phyloP scores from a whole-genome alignment of 2,113 vertebrate genomes.

The Ictalurus furcatus region DNA sequence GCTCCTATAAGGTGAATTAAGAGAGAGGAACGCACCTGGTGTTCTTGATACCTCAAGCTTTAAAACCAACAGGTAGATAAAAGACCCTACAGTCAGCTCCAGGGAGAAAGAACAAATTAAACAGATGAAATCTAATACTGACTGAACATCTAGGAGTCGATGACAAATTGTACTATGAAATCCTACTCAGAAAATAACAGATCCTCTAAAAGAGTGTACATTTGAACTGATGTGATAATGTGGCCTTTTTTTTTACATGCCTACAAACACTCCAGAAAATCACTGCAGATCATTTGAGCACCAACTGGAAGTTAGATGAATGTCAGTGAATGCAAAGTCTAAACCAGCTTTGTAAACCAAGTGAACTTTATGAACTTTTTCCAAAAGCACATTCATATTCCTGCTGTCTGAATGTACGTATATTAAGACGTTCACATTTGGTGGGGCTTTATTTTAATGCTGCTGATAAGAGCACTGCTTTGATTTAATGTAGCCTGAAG shows the following conservation, averaged over 20 bases:
- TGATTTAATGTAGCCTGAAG: neutral
- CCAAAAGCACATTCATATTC: neutral
- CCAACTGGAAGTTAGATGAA: neutral
- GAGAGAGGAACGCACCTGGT: neutral
- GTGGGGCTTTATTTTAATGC: neutral
- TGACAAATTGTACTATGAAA: neutral
- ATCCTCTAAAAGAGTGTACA: neutral
- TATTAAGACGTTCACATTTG: neutral
- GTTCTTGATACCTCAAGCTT: neutral
- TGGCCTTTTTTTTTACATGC: neutral
- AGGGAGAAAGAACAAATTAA: neutral
- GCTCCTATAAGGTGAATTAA: slow-evolving; percentile 7
- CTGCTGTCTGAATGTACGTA: neutral
- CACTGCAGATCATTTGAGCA: neutral
- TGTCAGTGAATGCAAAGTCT: neutral
- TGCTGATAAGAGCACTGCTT: neutral
- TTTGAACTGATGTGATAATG: neutral
- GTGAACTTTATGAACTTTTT: neutral
- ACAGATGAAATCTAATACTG: neutral
- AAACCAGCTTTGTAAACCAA: neutral
- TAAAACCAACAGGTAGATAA: neutral
- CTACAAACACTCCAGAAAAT: neutral
- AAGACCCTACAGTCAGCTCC: neutral
- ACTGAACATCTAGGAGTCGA: neutral
- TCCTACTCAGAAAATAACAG: neutral